phyloP scores from a whole-genome alignment of 2,797 vertebrate genomes.

The Trachurus trachurus region DNA sequence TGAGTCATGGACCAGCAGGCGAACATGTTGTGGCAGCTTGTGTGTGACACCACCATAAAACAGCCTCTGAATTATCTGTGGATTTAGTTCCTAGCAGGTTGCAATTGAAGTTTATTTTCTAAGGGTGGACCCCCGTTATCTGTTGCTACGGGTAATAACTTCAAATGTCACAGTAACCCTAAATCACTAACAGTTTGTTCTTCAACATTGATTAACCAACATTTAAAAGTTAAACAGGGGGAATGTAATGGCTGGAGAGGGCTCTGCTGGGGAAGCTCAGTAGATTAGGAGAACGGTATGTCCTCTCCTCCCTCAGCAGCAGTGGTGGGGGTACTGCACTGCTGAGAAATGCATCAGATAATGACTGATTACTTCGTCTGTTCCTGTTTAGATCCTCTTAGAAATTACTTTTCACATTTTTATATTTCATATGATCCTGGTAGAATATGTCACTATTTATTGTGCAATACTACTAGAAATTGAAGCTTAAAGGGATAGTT shows the following conservation, averaged over 20 bases:
- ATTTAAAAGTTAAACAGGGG: constrained; percentile 4
- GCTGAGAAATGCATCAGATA: constrained; percentile 1
- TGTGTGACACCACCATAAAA: no score
- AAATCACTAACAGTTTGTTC: constrained; percentile 15
- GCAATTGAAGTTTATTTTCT: neutral
- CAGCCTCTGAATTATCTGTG: neutral
- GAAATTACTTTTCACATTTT: neutral
- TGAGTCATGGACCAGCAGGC: neutral
- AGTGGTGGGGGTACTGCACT: neutral
- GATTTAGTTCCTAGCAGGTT: neutral
- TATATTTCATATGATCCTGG: neutral
- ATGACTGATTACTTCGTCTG: neutral
- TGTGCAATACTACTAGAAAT: no score
- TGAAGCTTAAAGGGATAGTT: no score
- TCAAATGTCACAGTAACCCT: constrained; percentile 13
- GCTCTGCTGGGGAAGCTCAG: neutral
- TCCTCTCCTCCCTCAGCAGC: neutral
- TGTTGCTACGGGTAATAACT: constrained; percentile 1
- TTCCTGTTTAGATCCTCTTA: neutral
- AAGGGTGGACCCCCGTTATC: neutral
- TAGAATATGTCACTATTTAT: no score
- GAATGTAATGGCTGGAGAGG: neutral
- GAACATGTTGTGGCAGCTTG: no score
- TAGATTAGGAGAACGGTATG: neutral
- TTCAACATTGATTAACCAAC: constrained; percentile 9